Evolutionary conservation across 2,888 invertebrate genomes (phyloP).

Genomic region (Protophormia terraenovae): DNA sequence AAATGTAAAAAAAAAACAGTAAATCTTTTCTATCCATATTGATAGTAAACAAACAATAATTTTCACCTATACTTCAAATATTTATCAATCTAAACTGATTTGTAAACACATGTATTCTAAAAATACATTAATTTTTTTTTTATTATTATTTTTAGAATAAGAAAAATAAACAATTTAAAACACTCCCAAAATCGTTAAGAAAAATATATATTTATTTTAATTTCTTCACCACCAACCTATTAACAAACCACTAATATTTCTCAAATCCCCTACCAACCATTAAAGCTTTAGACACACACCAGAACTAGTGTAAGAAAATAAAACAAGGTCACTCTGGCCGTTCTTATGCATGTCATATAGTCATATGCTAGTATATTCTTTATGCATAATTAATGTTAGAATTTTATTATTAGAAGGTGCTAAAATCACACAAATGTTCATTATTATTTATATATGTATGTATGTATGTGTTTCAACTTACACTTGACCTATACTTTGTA

Average conservation of each 20-base stretch:
- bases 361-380: neutral
- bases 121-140: too few species aligned
- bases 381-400: slow-evolving; percentile 7
- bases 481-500: neutral
- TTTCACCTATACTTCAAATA: neutral
- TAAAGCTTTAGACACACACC: neutral
- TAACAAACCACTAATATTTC: neutral
- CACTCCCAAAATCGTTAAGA: too few species aligned
- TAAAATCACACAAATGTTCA: neutral
- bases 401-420: neutral
- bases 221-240: neutral
- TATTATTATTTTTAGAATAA: too few species aligned
- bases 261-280: neutral
- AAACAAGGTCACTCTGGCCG: neutral
- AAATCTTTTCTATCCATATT: too few species aligned
- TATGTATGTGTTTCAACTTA: neutral
- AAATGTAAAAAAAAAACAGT: too few species aligned
- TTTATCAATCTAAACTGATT: neutral
- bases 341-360: neutral
- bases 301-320: neutral
- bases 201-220: too few species aligned
- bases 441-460: neutral
- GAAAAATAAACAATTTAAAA: too few species aligned
- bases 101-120: too few species aligned
- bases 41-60: neutral